Percentiles rank a stretch among this genome's conserved stretches.
Evolutionary conservation across 2,113 vertebrate species (phyloP).

Genomic region (Ellobius talpinus): DNA sequence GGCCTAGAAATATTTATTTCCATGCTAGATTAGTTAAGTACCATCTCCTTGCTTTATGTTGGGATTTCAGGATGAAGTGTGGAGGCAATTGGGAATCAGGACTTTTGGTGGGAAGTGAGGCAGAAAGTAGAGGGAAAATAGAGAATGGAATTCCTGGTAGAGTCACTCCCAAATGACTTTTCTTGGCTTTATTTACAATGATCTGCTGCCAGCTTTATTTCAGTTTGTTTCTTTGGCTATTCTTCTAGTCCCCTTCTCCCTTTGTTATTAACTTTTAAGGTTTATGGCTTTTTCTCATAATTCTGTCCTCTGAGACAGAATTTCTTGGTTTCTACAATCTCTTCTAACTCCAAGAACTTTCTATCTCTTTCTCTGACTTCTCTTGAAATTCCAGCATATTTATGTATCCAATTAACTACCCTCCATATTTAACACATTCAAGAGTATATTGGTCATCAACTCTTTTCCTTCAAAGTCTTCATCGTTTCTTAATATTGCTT

Average conservation of each 20-base stretch:
- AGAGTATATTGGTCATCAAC: not conserved
- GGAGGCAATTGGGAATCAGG: not conserved
- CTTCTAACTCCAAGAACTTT: conserved; percentile 33
- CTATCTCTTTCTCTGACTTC: not conserved
- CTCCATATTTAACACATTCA: not conserved
- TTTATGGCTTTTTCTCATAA: conserved; percentile 45
- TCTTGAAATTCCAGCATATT: not conserved
- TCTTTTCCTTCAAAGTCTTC: not conserved
- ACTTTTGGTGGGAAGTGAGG: not conserved
- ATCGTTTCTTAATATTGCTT: conserved; percentile 7
- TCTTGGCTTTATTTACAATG: conserved; percentile 48
- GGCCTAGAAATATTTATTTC: conserved; percentile 39
- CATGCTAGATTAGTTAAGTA: conserved; percentile 45
- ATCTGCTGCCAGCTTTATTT: conserved; percentile 52
- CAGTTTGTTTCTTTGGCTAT: conserved; percentile 17
- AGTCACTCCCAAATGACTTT: conserved; percentile 36
- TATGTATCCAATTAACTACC: not conserved
- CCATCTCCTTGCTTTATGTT: conserved; percentile 16
- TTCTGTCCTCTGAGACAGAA: conserved; percentile 36
- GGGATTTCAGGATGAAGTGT: conserved; percentile 5
- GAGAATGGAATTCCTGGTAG: not conserved
- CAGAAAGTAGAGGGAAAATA: conserved; percentile 7
- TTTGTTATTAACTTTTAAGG: conserved; percentile 6
- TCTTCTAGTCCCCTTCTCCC: not conserved
- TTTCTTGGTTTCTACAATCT: conserved; percentile 54